Base-by-base conservation (phyloP, 2,797 vertebrate genomes). In the Orestias chungarensis region DNA sequence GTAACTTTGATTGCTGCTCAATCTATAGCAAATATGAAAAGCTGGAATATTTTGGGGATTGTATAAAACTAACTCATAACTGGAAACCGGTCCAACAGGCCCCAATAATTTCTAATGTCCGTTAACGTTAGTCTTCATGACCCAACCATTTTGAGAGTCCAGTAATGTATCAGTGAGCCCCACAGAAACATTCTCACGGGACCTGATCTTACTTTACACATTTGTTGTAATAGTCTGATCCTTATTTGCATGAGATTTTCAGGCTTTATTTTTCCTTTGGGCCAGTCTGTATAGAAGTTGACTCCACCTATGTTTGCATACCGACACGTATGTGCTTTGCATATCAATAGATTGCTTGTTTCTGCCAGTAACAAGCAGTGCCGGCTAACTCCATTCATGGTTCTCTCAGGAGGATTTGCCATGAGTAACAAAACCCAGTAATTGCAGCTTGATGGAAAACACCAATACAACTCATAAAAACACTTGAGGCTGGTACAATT, bases 381-480 rank as follows among this genome's bases (percentile, higher is more conserved):
- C 65, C 70, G 73, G 78, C 55, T 55, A 57, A 65, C 74, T 76
- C 80, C 75, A 85, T 87, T 84, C 75, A 85, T 31, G 43, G 35
- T 46, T 18, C 73, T 83, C 80, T 57, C 77, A 80, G 77, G 81
- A 87, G 74, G 84, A 71, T 83, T 78, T 82, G 66, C 77, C 79
- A 73, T 75, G 88, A 80, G 84, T 82, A 88, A 92, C 87, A 91
- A 92, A 90, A 90, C 87, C 80, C 80, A 71, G 75, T 92, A 93
- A 93, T 91, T 93, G 89, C 84, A 85, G 79, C 85, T 89, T 87
- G 90, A 88, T 91, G 91, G 90, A 93, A 92, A 92, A 93, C 88
- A 87, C 88, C 91, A 93, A 93, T 91, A 91, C 86, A 76, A 83
- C 88, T 91, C 68, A 67, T 92, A 90, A 93, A 92, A 83, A 86